Evolutionary conservation across 2,113 vertebrate genomes (phyloP).

Genomic region (Enhydra lutris): DNA sequence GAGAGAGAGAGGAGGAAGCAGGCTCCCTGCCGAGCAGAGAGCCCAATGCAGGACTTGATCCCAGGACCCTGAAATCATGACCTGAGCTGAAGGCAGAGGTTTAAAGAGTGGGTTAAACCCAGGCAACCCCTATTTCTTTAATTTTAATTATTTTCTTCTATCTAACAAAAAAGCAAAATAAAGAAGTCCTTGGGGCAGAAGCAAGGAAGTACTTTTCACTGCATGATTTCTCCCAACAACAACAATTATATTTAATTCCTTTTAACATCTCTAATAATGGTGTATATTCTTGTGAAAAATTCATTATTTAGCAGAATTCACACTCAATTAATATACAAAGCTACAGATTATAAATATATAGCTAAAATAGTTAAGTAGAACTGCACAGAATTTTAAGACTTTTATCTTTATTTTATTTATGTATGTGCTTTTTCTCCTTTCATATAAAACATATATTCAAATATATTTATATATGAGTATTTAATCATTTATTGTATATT

Average conservation of each 20-base stretch:
- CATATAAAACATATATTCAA: neutral
- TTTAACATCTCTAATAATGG: neutral
- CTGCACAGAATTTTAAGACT: neutral
- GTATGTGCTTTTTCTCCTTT: neutral
- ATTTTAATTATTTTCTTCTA: neutral
- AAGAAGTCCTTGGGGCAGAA: neutral
- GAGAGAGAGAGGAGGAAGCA: no score
- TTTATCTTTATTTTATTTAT: neutral
- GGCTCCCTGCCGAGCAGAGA: no score
- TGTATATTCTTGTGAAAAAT: neutral
- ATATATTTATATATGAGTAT: neutral
- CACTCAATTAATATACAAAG: neutral
- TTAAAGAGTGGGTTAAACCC: no score
- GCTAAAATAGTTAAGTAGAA: neutral
- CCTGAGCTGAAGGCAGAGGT: no score
- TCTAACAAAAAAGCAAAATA: neutral
- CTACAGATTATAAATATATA: neutral
- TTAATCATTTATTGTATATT: neutral
- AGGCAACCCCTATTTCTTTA: neutral
- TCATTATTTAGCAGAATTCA: neutral
- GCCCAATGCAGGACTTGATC: no score
- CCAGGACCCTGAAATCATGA: no score
- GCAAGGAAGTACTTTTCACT: neutral
- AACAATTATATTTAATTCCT: neutral
- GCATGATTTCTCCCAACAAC: neutral